phyloP scores from a whole-genome alignment of 2,797 vertebrate genomes.

The Sitta carolinensis region DNA sequence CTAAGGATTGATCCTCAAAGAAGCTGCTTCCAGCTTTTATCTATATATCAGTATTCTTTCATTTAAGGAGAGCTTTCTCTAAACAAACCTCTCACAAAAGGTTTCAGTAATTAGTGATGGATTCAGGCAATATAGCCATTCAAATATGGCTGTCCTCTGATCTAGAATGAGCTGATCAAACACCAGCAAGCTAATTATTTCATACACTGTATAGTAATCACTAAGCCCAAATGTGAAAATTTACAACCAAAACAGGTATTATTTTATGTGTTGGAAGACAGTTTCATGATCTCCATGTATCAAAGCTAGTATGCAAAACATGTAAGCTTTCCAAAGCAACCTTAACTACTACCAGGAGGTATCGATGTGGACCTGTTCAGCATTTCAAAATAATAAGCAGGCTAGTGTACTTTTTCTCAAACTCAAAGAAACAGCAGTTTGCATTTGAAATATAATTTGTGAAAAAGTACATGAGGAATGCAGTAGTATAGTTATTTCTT shows the following conservation, averaged over 20 bases:
- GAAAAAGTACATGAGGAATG: not conserved
- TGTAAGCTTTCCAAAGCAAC: not conserved
- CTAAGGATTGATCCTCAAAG: not conserved
- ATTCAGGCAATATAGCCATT: not conserved
- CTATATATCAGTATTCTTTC: not conserved
- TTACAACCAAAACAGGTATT: not conserved
- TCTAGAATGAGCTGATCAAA: conserved; percentile 8
- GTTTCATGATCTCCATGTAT: not conserved
- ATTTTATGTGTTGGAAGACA: not conserved
- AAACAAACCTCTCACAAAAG: not conserved
- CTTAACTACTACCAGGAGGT: not conserved
- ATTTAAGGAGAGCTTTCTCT: not conserved
- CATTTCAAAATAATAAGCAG: not conserved
- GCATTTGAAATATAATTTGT: not conserved
- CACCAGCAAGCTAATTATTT: conserved; percentile 13
- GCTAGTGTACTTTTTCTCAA: not conserved
- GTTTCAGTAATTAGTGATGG: not conserved
- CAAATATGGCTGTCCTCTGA: not conserved
- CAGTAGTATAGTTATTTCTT: not conserved
- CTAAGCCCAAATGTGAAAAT: not conserved
- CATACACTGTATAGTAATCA: not conserved
- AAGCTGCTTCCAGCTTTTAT: not conserved
- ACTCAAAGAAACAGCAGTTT: not conserved
- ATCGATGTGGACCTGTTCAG: not conserved
- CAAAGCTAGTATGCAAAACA: not conserved